A percentile compares a stretch with the other conserved stretches of the same genome.
These are phyloP conservation scores for Lobophora halterata DNA, from an alignment of 2,888 invertebrate genomes.

Conservation along the genomic window DNA sequence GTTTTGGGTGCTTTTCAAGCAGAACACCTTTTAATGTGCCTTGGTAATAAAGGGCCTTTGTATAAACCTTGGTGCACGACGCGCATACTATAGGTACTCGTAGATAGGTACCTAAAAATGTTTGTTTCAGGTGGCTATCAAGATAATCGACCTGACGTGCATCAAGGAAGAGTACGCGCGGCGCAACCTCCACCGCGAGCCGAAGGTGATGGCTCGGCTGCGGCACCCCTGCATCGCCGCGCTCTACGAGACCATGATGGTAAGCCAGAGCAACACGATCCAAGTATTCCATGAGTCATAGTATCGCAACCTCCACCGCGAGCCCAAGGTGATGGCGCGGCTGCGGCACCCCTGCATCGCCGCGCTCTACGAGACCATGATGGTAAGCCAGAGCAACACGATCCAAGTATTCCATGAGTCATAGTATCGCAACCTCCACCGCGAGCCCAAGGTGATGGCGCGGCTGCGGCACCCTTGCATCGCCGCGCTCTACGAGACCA, in stretches of 20 bases:
- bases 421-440: slow-evolving; percentile 85
- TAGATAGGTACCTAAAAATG: neutral
- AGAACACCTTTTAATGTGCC: no score
- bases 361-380: slow-evolving; percentile 86
- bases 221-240: slow-evolving; percentile 87
- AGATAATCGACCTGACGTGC: slow-evolving; percentile 85
- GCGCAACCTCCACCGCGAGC: slow-evolving; percentile 86
- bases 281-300: no score
- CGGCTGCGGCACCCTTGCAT: slow-evolving; percentile 87
- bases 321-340: slow-evolving; percentile 85
- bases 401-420: no score
- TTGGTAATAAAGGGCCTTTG: no score
- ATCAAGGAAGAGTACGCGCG: slow-evolving; percentile 88
- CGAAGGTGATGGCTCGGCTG: slow-evolving; percentile 84
- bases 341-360: slow-evolving; percentile 87
- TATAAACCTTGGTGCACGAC: no score
- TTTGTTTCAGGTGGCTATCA: slow-evolving; percentile 83
- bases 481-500: slow-evolving; percentile 86
- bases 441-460: slow-evolving; percentile 86
- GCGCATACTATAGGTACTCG: no score
- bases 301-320: slow-evolving; percentile 86
- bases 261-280: no score
- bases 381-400: no score
- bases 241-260: slow-evolving; percentile 86
- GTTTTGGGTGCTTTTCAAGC: no score